Base-by-base conservation (phyloP, 2,888 invertebrate genomes). In the Drosophila acutilabella region DNA sequence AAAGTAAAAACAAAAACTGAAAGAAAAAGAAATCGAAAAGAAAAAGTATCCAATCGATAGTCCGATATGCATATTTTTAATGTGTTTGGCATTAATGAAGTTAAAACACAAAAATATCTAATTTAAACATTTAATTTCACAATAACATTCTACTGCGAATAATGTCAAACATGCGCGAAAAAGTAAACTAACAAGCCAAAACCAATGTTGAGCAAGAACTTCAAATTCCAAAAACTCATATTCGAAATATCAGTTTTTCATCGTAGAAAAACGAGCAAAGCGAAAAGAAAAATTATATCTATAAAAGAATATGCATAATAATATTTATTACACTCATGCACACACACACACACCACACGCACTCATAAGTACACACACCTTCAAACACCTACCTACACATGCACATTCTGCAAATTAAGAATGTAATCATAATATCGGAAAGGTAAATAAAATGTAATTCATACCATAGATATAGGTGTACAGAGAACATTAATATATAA, bases 401-500 rank as follows among this genome's bases (percentile, higher is more conserved):
- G 72, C 82, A 80, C 73, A 79, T 62, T 45, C 47, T 67, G 71
- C 71, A 8, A 30, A 30, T 8, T 36, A 36, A 47, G 53, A 64
- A n/a, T 45, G 20, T 33, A n/a, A 45, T 38, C 41, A 60, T 8
- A 11, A 33, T 40, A 20, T 59, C 42, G 30, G 52, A 56, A 50
- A 47, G 38, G 47, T 53, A 48, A 36, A 38, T 30, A 41, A 14
- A 20, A 56, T 67, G 45, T 59, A 70, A 60, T 47, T 48, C 58
- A 54, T 23, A 23, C 23, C 6, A 44, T 61, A 65, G 62, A 70
- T 53, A 72, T 48, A 76, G 71, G 4, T 83, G 83, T 88, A 83
- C 70, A 88, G 83, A 81, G 69, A 38, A 80, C 69, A 38, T 80
- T 81, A 71, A 74, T 72, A 81, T 81, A 86, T 88, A 72, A 83